Evolutionary conservation across 2,113 vertebrate species (phyloP), one percentile per base, ranked within the genome.

Genomic region (Malaclemys terrapin): DNA sequence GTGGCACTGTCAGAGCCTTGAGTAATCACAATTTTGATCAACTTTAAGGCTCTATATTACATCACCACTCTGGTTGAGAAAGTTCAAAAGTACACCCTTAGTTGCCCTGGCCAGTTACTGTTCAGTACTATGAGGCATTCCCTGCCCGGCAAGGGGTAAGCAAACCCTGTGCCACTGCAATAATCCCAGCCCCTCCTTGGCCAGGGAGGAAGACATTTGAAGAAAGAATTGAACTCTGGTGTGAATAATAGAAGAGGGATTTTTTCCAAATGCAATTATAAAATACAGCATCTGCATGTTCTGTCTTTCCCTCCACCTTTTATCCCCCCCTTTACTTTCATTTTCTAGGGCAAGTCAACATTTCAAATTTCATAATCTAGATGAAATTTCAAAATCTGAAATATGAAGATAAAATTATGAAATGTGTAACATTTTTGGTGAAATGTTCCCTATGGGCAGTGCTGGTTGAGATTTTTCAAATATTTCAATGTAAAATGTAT

Each of bases 391-490:
- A 65, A 35, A 65, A 65, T 17, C 62, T 65, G 62, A 65, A 65
- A 35, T 65, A 16, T 17, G 8, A 69, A 89, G 8, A 85, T 65
- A 50, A 88, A 90, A 85, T 65, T 75, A 75, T 59, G 50, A 91
- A 80, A 91, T 92, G 86, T 79, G 88, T 91, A 94, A 89, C 57
- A 54, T 4, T 42, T 42, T 96, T 83, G 2, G 72, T 82, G 89
- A 42, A 24, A 59, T 91, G 90, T 84, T 93, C 69, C 57, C 59
- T 84, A 93, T 84, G 75, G 94, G 57, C 22, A 96, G 24, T 84
- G 79, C 54, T 84, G n/a, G 42, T 85, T 93, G 91, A 97, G 89
- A 69, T n/a, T 82, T 96, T 91, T 47, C 81, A 91, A 96, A 91
- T 5, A 65, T 42, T 22, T 75, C 38, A 75, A 75, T 10, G 69